phyloP scores from a whole-genome alignment of 1,140 invertebrate species.

The Phymastichus coffea region DNA sequence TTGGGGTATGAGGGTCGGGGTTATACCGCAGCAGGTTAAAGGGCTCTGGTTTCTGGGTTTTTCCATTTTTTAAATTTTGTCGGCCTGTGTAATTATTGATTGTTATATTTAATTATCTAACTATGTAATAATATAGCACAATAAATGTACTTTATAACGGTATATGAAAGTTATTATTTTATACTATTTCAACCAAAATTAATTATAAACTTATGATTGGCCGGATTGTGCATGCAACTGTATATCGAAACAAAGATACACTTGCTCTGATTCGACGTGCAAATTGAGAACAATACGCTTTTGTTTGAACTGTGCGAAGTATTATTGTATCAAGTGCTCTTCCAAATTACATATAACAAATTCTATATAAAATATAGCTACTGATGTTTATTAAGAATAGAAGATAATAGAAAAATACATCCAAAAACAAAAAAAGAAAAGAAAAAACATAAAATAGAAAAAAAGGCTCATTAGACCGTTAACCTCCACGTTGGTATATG shows the following conservation, averaged over 20 bases:
- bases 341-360: conserved; percentile 4
- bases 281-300: not conserved
- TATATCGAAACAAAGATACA: not conserved
- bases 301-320: not conserved
- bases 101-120: too few species aligned
- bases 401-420: not conserved
- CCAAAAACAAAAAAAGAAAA: not conserved
- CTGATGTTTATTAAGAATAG: not conserved
- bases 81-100: too few species aligned
- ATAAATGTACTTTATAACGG: too few species aligned
- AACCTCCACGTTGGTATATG: not conserved
- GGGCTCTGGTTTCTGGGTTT: too few species aligned
- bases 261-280: not conserved
- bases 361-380: not conserved
- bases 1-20: too few species aligned
- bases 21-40: too few species aligned
- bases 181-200: too few species aligned
- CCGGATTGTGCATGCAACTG: too few species aligned
- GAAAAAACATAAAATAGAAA: not conserved
- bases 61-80: too few species aligned
- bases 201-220: too few species aligned
- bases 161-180: too few species aligned
- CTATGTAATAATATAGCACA: too few species aligned
- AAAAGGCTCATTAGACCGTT: not conserved
- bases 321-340: not conserved